Conservation (phyloP, 2,888 invertebrate genomes). For the Chorisops tibialis region DNA sequence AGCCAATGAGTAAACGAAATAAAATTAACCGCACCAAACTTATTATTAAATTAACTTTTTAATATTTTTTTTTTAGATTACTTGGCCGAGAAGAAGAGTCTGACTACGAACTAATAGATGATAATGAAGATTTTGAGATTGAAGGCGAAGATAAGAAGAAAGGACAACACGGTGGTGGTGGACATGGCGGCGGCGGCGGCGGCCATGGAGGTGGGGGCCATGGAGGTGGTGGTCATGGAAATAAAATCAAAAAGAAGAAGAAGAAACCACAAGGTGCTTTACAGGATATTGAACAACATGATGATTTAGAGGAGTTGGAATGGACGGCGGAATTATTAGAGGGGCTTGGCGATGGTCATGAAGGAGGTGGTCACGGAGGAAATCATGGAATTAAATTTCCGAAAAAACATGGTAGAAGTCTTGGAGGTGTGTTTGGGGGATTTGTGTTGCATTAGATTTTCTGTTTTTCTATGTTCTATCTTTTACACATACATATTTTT, state of each 20-base stretch:
- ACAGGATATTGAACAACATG: slow-evolving; percentile 2
- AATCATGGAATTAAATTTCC: slow-evolving; percentile 46
- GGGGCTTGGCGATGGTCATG: slow-evolving; percentile 28
- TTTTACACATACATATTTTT: slow-evolving; percentile 37
- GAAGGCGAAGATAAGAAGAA: slow-evolving; percentile 35
- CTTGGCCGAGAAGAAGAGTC: slow-evolving; percentile 39
- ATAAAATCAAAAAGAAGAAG: slow-evolving; percentile 38
- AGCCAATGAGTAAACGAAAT: slow-evolving; percentile 49
- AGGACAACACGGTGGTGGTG: slow-evolving; percentile 50
- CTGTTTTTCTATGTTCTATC: slow-evolving; percentile 48
- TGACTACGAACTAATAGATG: background rate
- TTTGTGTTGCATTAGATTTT: slow-evolving; percentile 36
- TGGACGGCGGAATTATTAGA: slow-evolving; percentile 5
- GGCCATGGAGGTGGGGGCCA: slow-evolving; percentile 54
- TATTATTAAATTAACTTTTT: background rate
- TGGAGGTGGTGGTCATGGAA: slow-evolving; percentile 44
- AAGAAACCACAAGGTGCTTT: slow-evolving; percentile 6
- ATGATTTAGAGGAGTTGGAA: slow-evolving; percentile 1
- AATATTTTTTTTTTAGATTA: slow-evolving; percentile 38
- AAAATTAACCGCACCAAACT: background rate
- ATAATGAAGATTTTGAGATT: slow-evolving; percentile 27
- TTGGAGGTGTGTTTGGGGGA: slow-evolving; percentile 37
- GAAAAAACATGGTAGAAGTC: slow-evolving; percentile 52
- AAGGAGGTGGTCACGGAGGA: slow-evolving; percentile 34
- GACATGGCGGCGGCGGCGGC: slow-evolving; percentile 56